Conservation (phyloP, 2,113 vertebrate genomes). For the Ophiodon elongatus region DNA sequence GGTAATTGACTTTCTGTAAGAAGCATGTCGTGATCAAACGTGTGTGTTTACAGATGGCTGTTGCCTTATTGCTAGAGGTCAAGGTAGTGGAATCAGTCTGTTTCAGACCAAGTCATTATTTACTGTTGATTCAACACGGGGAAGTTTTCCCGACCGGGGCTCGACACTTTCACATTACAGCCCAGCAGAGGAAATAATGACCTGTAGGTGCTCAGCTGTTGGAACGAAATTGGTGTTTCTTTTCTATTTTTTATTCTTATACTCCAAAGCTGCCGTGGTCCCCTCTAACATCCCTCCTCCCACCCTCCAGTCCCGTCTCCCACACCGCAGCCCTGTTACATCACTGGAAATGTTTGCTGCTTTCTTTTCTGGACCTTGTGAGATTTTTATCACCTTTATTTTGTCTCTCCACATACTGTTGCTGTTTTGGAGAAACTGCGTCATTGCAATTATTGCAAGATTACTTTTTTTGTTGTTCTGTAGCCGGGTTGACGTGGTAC, state of each 20-base stretch:
- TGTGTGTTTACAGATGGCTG: constrained; percentile 41
- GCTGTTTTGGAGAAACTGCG: constrained; percentile 49
- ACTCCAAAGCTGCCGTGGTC: constrained; percentile 72
- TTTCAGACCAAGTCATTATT: constrained; percentile 75
- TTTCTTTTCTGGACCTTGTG: constrained; percentile 33
- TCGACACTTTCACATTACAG: constrained; percentile 70
- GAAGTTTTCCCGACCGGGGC: constrained; percentile 64
- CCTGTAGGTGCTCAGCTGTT: constrained; percentile 86
- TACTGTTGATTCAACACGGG: constrained; percentile 81
- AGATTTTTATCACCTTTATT: constrained; percentile 56
- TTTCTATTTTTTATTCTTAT: constrained; percentile 78
- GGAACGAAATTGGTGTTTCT: constrained; percentile 86
- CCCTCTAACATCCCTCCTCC: constrained; percentile 20
- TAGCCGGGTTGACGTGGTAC: neutral
- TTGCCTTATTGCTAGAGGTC: constrained; percentile 52
- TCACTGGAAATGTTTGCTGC: constrained; percentile 79
- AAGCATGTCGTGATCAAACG: constrained; percentile 50
- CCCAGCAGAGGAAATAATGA: constrained; percentile 84
- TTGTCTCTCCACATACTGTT: constrained; percentile 7
- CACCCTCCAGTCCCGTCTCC: constrained; percentile 80
- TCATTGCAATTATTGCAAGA: constrained; percentile 11
- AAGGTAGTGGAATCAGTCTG: constrained; percentile 56
- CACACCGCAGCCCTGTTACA: constrained; percentile 83
- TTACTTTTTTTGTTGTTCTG: neutral
- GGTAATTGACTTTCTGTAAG: constrained; percentile 38